phyloP scores from a whole-genome alignment of 2,113 vertebrate species.

The Litocranius walleri region DNA sequence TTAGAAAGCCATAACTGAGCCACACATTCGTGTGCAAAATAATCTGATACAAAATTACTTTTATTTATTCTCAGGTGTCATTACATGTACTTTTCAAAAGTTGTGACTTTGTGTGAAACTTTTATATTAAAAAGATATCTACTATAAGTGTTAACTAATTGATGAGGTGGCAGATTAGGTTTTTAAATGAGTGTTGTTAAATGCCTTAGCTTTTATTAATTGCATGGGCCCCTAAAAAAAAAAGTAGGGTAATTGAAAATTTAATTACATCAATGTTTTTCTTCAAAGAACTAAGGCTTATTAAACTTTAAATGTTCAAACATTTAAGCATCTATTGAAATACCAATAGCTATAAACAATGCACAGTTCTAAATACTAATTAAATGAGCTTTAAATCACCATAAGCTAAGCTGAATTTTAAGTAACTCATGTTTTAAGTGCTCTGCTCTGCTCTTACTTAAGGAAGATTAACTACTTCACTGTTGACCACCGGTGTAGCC shows the following conservation, averaged over 20 bases:
- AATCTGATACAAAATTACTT: neutral
- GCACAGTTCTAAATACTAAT: conserved; percentile 80
- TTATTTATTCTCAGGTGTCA: neutral
- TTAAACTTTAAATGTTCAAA: conserved; percentile 82
- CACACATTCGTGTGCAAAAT: neutral
- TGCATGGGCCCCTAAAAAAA: conserved; percentile 46
- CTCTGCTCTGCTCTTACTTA: neutral
- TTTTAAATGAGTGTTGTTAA: conserved; percentile 77
- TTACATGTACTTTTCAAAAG: neutral
- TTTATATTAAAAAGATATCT: conserved; percentile 68
- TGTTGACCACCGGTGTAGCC: neutral
- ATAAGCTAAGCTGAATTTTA: conserved; percentile 82
- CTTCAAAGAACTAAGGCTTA: conserved; percentile 78
- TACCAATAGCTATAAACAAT: conserved; percentile 81
- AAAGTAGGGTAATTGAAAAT: conserved; percentile 79
- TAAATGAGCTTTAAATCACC: conserved; percentile 78
- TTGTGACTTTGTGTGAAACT: conserved; percentile 27
- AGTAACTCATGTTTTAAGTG: conserved; percentile 75
- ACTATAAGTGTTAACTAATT: conserved; percentile 68
- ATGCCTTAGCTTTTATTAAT: conserved; percentile 84
- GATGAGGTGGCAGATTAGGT: conserved; percentile 70
- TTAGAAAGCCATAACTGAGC: neutral
- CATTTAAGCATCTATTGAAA: conserved; percentile 80
- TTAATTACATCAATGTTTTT: conserved; percentile 80
- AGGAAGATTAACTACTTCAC: conserved; percentile 51